A percentile compares a stretch with the other conserved stretches of the same genome.
Conservation (phyloP, 2,888 invertebrate species). For the Diaprepes abbreviatus region DNA sequence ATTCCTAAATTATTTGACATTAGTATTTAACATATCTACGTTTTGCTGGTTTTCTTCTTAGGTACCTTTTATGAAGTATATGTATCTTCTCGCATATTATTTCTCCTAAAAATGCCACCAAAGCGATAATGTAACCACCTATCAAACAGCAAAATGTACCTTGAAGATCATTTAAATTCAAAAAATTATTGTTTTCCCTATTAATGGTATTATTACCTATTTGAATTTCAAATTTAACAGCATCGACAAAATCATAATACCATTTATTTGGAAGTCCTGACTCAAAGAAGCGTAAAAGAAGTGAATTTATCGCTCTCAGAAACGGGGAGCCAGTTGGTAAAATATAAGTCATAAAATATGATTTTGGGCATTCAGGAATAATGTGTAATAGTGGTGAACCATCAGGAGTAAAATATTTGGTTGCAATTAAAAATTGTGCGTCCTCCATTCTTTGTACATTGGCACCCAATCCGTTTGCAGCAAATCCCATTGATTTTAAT, state of each 20-base stretch:
- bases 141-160: constrained; percentile 2
- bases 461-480: not conserved
- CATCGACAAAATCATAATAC: constrained; percentile 56
- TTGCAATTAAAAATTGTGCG: constrained; percentile 57
- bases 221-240: not conserved
- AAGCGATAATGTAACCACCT: not conserved
- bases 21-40: no score
- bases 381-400: constrained; percentile 65
- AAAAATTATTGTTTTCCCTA: not conserved
- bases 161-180: not conserved
- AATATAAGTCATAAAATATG: constrained; percentile 62
- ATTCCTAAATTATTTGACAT: no score
- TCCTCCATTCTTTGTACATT: constrained; percentile 7
- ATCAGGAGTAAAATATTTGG: constrained; percentile 57
- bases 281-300: constrained; percentile 61
- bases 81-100: not conserved
- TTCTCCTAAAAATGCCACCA: not conserved
- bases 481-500: not conserved
- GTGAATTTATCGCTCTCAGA: constrained; percentile 60
- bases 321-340: constrained; percentile 66
- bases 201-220: not conserved
- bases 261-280: constrained; percentile 65
- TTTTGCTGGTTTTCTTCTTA: no score
- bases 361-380: constrained; percentile 66
- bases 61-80: no score